Conservation (phyloP, 37 sponge, comb jelly and placozoan genomes). For the Chondrilla cf. caribensis region DNA sequence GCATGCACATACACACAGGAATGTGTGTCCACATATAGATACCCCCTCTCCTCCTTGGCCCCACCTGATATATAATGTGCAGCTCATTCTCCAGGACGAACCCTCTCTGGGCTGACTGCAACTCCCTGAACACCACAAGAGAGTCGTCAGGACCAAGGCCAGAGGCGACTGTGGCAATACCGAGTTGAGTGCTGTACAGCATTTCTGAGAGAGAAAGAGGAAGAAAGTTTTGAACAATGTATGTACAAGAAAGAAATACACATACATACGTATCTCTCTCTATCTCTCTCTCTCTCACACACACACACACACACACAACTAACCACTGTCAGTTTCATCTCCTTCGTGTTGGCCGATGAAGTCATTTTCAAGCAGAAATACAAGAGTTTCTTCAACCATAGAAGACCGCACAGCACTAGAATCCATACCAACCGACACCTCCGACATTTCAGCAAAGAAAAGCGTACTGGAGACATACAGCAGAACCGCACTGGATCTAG, state of each 20-base stretch:
- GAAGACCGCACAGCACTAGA: not conserved
- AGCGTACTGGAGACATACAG: constrained; percentile 81
- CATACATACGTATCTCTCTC: no score
- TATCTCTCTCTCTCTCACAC: not conserved
- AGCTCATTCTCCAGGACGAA: constrained; percentile 98
- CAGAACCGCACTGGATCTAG: constrained; percentile 39
- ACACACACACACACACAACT: no score
- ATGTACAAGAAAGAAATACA: no score
- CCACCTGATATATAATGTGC: constrained; percentile 93
- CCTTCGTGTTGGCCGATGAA: constrained; percentile 50
- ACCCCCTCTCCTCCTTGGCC: not conserved
- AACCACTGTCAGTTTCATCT: no score
- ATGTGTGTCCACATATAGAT: not conserved
- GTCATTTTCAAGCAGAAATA: constrained; percentile 76
- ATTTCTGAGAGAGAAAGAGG: not conserved
- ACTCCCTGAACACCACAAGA: constrained; percentile 80
- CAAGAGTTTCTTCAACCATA: constrained; percentile 40
- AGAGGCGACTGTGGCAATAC: constrained; percentile 88
- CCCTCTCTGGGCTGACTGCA: constrained; percentile 72
- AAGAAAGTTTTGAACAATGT: no score
- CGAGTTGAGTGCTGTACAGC: constrained; percentile 86
- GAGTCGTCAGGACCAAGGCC: constrained; percentile 93
- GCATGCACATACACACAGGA: no score
- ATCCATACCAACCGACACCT: not conserved
- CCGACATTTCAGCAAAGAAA: constrained; percentile 74